Conservation (phyloP, 2,113 vertebrate genomes). For the Cisticola juncidis region DNA sequence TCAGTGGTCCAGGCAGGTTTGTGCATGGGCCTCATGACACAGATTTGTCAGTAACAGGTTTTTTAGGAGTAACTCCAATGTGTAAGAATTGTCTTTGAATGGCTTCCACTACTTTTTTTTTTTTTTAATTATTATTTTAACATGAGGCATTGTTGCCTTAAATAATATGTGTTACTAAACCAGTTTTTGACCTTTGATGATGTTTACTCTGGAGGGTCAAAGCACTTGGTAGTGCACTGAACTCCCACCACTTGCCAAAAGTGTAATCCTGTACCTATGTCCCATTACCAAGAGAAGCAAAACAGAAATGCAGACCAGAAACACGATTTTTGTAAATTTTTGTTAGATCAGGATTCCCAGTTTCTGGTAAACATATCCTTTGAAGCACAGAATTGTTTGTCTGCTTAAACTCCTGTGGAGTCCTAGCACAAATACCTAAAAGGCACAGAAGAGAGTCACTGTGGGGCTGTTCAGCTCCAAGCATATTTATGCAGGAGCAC, state of each 20-base stretch:
- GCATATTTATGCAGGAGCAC: neutral
- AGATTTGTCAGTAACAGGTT: neutral
- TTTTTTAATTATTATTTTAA: neutral
- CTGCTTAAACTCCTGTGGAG: neutral
- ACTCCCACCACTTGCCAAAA: neutral
- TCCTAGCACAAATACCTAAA: neutral
- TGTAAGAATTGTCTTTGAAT: neutral
- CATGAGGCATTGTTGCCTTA: neutral
- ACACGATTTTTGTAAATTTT: neutral
- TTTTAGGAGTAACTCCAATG: neutral
- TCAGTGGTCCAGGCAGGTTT: neutral
- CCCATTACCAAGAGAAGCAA: neutral
- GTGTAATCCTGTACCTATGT: neutral
- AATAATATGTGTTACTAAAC: neutral
- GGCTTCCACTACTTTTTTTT: too few species aligned
- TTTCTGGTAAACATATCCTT: neutral
- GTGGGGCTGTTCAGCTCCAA: neutral
- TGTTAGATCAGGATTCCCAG: neutral
- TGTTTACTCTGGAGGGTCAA: neutral
- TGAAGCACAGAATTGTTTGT: neutral
- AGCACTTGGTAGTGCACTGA: neutral
- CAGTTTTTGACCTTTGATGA: neutral
- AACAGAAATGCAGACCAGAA: neutral
- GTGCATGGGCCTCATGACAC: neutral
- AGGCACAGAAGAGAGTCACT: neutral